phyloP scores from a whole-genome alignment of 1,140 invertebrate species.

The Orchesella cincta region DNA sequence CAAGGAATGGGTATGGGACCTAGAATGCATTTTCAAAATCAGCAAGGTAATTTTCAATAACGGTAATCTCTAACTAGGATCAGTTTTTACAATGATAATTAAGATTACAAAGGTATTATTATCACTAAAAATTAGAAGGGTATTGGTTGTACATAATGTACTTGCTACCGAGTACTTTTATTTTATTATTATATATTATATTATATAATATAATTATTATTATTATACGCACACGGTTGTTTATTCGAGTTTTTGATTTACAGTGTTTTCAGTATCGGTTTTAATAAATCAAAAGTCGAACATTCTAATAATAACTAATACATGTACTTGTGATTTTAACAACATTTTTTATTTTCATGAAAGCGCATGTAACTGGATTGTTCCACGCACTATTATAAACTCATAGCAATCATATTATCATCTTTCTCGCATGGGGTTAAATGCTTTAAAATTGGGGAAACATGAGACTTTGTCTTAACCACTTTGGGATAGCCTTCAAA shows the following conservation, averaged over 20 bases:
- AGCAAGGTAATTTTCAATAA: constrained; percentile 22
- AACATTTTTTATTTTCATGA: not conserved
- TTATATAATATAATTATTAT: not conserved
- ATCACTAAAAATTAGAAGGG: not conserved
- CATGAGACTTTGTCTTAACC: not conserved
- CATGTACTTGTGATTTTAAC: too few species aligned
- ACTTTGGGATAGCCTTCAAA: not conserved
- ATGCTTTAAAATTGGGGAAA: not conserved
- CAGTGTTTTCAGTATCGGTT: constrained; percentile 1
- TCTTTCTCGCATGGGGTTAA: not conserved
- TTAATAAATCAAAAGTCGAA: too few species aligned
- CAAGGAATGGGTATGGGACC: constrained; percentile 42
- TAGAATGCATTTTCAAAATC: constrained; percentile 47
- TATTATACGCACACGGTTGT: constrained; percentile 18
- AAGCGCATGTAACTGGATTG: not conserved
- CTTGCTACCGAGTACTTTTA: not conserved
- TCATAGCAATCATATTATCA: not conserved
- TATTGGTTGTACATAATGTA: not conserved
- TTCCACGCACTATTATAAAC: not conserved
- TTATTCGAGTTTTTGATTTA: constrained; percentile 12
- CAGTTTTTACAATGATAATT: constrained; percentile 19
- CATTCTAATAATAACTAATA: too few species aligned
- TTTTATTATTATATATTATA: constrained; percentile 7
- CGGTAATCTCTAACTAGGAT: constrained; percentile 19
- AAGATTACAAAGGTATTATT: constrained; percentile 21